A percentile compares a stretch with the other conserved stretches of the same genome.
These are phyloP conservation scores for Ictidomys tridecemlineatus DNA, from an alignment of 2,113 vertebrate species.

Conservation along the genomic window DNA sequence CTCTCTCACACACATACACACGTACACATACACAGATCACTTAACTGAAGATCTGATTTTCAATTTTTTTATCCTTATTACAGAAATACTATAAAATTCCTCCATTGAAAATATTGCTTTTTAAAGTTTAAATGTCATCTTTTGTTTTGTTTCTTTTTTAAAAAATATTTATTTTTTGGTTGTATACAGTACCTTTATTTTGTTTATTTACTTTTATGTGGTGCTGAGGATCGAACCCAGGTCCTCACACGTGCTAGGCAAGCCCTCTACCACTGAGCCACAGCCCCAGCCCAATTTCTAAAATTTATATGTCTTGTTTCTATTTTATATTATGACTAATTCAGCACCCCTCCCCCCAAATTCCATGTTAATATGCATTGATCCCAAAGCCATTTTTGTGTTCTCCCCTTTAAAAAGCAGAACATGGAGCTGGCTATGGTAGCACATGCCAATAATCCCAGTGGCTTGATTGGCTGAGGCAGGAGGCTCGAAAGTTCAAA, in stretches of 20 bases:
- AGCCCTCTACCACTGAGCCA: too few species aligned
- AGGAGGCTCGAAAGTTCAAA: too few species aligned
- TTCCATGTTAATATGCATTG: neutral
- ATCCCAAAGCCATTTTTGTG: neutral
- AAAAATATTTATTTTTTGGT: neutral
- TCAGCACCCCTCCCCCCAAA: neutral
- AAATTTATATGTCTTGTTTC: conserved; percentile 19
- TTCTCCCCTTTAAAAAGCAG: conserved; percentile 11
- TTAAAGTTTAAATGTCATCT: conserved; percentile 4
- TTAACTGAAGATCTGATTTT: conserved; percentile 41
- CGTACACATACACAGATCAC: neutral
- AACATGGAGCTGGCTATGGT: too few species aligned
- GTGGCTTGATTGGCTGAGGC: too few species aligned
- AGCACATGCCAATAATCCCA: too few species aligned
- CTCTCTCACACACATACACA: neutral
- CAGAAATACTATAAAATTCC: conserved; percentile 3
- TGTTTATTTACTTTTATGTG: neutral
- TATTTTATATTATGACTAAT: conserved; percentile 29
- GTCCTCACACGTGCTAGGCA: too few species aligned
- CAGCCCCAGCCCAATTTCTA: too few species aligned
- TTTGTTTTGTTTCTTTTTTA: neutral
- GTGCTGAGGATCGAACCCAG: too few species aligned
- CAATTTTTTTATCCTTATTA: neutral
- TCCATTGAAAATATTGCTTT: neutral
- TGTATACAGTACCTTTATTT: neutral